A percentile compares a stretch with the other conserved stretches of the same genome.
Evolutionary conservation across 2,113 vertebrate genomes (phyloP).

Genomic region (Labeo rohita): DNA sequence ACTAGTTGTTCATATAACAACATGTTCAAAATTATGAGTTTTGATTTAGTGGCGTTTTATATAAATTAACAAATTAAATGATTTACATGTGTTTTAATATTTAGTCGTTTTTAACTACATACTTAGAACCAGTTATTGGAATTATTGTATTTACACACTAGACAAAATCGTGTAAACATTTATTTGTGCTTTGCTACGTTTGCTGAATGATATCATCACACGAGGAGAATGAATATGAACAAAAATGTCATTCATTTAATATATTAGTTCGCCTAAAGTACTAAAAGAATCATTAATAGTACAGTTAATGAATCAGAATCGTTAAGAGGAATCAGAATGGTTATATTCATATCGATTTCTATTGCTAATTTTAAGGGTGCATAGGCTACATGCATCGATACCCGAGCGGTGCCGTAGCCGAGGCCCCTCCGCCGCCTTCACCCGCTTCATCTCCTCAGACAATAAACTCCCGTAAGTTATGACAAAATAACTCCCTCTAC

Average conservation of each 20-base stretch:
- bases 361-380: neutral
- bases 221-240: neutral
- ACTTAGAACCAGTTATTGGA: neutral
- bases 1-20: neutral
- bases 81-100: neutral
- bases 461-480: slow-evolving; percentile 25
- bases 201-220: neutral
- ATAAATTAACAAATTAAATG: neutral
- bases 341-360: neutral
- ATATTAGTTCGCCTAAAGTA: neutral
- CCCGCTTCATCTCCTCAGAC: slow-evolving; percentile 20
- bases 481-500: neutral
- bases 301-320: neutral
- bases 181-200: neutral
- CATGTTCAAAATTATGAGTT: neutral
- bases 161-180: neutral
- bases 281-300: neutral
- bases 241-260: neutral
- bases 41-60: neutral
- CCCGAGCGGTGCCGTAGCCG: neutral
- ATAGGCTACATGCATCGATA: neutral
- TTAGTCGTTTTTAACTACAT: neutral
- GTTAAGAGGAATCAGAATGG: neutral
- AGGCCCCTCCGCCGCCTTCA: slow-evolving; percentile 12
- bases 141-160: neutral